Percentiles rank a stretch among this genome's conserved stretches.
Conservation (phyloP, 2,888 invertebrate species). For the Gisinianus flammeolus region DNA sequence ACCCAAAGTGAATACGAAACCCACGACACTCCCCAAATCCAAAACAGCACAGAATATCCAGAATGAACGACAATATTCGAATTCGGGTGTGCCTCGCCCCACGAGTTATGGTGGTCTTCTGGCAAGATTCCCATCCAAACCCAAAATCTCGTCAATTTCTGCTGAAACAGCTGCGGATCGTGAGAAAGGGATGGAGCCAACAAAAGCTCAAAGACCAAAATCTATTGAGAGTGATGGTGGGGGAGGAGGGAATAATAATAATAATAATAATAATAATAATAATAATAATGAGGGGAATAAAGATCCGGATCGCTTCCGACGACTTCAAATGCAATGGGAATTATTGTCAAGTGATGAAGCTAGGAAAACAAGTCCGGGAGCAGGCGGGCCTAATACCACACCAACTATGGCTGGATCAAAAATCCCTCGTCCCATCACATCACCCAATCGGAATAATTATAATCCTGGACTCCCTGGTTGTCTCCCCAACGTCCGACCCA, state of each 20-base stretch:
- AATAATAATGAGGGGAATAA: slow-evolving; percentile 45
- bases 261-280: no score
- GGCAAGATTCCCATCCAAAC: slow-evolving; percentile 49
- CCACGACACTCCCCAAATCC: slow-evolving; percentile 52
- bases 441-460: slow-evolving; percentile 67
- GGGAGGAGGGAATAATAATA: slow-evolving; percentile 48
- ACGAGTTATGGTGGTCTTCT: slow-evolving; percentile 34
- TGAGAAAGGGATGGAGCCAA: slow-evolving; percentile 54
- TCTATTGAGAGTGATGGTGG: slow-evolving; percentile 46
- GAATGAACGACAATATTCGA: slow-evolving; percentile 34
- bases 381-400: slow-evolving; percentile 48
- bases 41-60: slow-evolving; percentile 57
- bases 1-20: slow-evolving; percentile 42
- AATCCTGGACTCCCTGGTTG: slow-evolving; percentile 12
- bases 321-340: slow-evolving; percentile 82
- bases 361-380: slow-evolving; percentile 54
- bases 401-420: slow-evolving; percentile 64
- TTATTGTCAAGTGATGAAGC: slow-evolving; percentile 70
- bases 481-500: slow-evolving; percentile 16
- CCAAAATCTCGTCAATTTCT: slow-evolving; percentile 42
- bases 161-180: slow-evolving; percentile 33
- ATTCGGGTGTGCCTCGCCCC: slow-evolving; percentile 32
- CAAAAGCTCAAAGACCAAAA: slow-evolving; percentile 44
- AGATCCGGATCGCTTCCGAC: slow-evolving; percentile 74
- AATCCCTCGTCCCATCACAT: slow-evolving; percentile 77